Percentiles rank a stretch among this genome's conserved stretches.
Conservation (phyloP, 2,888 invertebrate species). For the Octodonta nipae region DNA sequence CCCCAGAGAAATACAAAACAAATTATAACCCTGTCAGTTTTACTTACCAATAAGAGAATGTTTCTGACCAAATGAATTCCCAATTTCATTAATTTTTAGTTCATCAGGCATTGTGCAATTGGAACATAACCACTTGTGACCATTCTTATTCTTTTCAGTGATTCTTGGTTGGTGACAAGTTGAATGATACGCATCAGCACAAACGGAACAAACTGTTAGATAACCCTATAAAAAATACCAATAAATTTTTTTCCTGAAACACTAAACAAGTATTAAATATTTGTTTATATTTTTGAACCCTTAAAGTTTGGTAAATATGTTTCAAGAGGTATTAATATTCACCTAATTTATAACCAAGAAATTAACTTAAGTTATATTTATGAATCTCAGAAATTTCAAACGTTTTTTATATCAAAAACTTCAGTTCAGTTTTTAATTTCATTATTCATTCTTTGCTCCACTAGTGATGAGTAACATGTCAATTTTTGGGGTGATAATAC, state of each 20-base stretch:
- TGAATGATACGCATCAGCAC: slow-evolving; percentile 75
- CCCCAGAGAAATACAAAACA: no score
- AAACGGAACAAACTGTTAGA: slow-evolving; percentile 47
- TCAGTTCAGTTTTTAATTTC: no score
- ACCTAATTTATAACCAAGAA: not conserved
- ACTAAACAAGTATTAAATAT: no score
- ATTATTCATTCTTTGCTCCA: no score
- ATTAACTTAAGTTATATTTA: not conserved
- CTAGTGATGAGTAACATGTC: no score
- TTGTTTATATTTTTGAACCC: not conserved
- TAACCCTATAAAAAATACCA: slow-evolving; percentile 23
- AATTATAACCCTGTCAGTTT: no score
- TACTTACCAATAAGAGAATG: slow-evolving; percentile 30
- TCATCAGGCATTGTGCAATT: slow-evolving; percentile 44
- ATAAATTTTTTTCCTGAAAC: no score
- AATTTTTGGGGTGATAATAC: no score
- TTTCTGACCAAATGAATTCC: no score
- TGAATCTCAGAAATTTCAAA: no score
- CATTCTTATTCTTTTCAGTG: slow-evolving; percentile 42
- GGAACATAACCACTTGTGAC: slow-evolving; percentile 58
- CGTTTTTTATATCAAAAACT: no score
- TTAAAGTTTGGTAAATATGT: not conserved
- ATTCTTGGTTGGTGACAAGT: slow-evolving; percentile 64
- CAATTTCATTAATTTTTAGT: slow-evolving; percentile 30
- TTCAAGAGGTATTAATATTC: slow-evolving; percentile 1